Evolutionary conservation across 2,113 vertebrate genomes (phyloP).

Genomic region (Ginglymostoma cirratum): DNA sequence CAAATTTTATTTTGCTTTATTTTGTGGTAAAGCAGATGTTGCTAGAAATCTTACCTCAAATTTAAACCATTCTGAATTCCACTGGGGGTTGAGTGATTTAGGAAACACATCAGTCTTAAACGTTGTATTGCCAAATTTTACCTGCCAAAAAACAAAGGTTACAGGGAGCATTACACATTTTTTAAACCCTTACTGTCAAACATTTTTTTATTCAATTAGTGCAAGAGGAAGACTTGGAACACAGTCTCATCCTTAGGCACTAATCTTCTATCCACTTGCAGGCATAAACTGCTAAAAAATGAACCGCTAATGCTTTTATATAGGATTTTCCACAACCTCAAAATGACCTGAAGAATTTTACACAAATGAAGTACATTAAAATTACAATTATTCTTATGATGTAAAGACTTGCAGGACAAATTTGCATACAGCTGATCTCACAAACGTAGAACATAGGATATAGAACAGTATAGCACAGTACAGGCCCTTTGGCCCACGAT

Average conservation of each 20-base stretch:
- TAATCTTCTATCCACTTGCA: background rate
- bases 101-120: constrained; percentile 96
- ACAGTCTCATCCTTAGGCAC: background rate
- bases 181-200: background rate
- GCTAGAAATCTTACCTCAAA: constrained; percentile 76
- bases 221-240: background rate
- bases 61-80: constrained; percentile 99
- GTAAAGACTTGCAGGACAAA: background rate
- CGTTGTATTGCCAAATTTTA: constrained; percentile 96
- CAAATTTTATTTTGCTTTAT: background rate
- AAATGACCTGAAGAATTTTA: background rate
- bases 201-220: background rate
- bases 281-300: background rate
- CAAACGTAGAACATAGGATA: background rate
- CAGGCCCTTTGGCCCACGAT: no score
- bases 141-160: constrained; percentile 57
- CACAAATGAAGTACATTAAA: background rate
- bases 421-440: background rate
- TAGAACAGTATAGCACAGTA: no score
- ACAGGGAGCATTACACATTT: background rate
- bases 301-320: background rate
- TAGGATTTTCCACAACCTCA: background rate
- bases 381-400: background rate
- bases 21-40: constrained; percentile 21
- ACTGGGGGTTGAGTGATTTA: constrained; percentile 96